Conservation (phyloP, 2,888 invertebrate species). For the Rhabditophanes sp. region DNA sequence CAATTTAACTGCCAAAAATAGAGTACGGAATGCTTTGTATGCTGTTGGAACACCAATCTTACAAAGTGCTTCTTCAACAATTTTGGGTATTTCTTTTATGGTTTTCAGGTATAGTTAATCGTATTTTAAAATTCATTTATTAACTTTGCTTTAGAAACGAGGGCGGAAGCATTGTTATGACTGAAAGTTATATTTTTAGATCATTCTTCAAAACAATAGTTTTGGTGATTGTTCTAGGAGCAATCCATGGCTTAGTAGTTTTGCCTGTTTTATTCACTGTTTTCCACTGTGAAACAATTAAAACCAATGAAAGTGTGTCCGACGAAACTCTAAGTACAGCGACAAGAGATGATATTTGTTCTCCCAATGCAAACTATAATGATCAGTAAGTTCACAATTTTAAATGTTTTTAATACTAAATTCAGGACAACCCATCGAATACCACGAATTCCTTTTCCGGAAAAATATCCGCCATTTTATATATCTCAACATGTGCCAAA, state of each 20-base stretch:
- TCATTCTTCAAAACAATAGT: slow-evolving; percentile 87
- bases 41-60: slow-evolving; percentile 75
- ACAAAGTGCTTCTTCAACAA: slow-evolving; percentile 76
- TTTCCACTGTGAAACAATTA: slow-evolving; percentile 31
- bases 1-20: slow-evolving; percentile 49
- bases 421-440: too few relatives aligned
- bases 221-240: slow-evolving; percentile 78
- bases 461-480: too few relatives aligned
- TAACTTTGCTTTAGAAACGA: too few relatives aligned
- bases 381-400: too few relatives aligned
- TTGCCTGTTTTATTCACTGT: slow-evolving; percentile 54
- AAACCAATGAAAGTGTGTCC: too few relatives aligned
- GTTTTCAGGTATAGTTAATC: slow-evolving; percentile 74
- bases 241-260: slow-evolving; percentile 78
- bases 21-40: slow-evolving; percentile 69
- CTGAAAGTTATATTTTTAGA: slow-evolving; percentile 2
- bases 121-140: too few relatives aligned
- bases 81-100: slow-evolving; percentile 70
- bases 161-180: too few relatives aligned
- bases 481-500: too few relatives aligned
- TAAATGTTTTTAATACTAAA: too few relatives aligned
- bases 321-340: too few relatives aligned
- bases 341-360: slow-evolving; percentile 99
- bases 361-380: slow-evolving; percentile 65
- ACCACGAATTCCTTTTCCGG: too few relatives aligned